A percentile compares a stretch with the other conserved stretches of the same genome.
Conservation (phyloP, 2,113 vertebrate genomes). For the Oceanites oceanicus region DNA sequence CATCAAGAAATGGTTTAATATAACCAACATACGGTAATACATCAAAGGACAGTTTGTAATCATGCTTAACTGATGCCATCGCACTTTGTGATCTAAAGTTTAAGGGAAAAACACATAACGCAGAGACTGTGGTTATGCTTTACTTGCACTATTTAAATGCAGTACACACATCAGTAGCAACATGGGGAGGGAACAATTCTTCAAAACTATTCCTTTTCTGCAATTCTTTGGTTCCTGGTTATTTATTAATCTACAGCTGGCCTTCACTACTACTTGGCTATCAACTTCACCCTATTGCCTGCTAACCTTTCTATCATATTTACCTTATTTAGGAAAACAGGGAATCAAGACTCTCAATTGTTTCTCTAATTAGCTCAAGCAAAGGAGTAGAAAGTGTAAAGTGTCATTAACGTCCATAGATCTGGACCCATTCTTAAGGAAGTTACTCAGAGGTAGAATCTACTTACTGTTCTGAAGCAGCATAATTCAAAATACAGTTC, state of each 20-base stretch:
- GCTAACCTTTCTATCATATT: background rate
- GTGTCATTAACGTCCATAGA: background rate
- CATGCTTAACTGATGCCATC: background rate
- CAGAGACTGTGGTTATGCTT: background rate
- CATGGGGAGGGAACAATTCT: background rate
- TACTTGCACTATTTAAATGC: background rate
- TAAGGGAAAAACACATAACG: background rate
- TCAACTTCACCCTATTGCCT: background rate
- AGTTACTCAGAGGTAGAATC: background rate
- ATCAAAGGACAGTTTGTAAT: background rate
- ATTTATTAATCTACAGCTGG: background rate
- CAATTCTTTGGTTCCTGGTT: background rate
- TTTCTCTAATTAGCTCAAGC: background rate
- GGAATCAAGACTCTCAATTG: background rate
- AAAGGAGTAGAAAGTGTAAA: background rate
- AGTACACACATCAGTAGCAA: background rate
- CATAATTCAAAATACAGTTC: background rate
- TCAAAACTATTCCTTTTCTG: background rate
- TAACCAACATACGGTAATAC: background rate
- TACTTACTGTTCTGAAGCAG: background rate
- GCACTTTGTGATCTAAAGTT: background rate
- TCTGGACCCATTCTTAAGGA: background rate
- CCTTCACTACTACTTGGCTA: background rate
- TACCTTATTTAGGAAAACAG: background rate
- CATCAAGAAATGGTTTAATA: background rate